phyloP scores from a whole-genome alignment of 1,140 invertebrate genomes.

The Eubasilissa regina region DNA sequence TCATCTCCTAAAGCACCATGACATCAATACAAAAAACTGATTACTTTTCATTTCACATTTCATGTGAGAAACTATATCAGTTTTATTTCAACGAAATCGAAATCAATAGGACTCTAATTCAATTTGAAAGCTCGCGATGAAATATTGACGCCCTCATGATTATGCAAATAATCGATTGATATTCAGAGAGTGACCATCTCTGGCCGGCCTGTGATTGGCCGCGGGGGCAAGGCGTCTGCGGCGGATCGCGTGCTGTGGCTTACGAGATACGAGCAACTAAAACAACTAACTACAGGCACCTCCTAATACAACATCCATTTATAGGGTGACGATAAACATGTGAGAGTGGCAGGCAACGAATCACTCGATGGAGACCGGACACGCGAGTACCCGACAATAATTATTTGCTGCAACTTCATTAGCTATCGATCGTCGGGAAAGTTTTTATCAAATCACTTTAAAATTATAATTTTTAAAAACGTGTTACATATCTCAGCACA shows the following conservation, averaged over 20 bases:
- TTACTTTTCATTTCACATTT: no score
- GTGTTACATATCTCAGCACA: no score
- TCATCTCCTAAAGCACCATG: no score
- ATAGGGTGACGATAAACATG: slow-evolving; percentile 31
- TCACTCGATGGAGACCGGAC: slow-evolving; percentile 24
- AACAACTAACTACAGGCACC: slow-evolving; percentile 7
- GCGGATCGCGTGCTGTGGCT: slow-evolving; percentile 27
- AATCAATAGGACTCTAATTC: slow-evolving; percentile 1
- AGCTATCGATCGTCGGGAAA: not conserved
- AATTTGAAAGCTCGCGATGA: slow-evolving; percentile 5
- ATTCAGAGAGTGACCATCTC: slow-evolving; percentile 35
- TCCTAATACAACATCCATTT: slow-evolving; percentile 21
- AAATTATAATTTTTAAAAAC: no score
- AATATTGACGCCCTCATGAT: slow-evolving; percentile 22
- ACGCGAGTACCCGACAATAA: not conserved
- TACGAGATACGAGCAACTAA: not conserved
- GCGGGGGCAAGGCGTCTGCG: slow-evolving; percentile 27
- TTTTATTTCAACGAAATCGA: not conserved
- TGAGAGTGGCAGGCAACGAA: slow-evolving; percentile 7
- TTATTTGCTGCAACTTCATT: not conserved
- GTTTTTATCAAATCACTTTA: no score
- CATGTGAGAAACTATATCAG: no score
- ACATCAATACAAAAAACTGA: no score
- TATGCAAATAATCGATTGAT: slow-evolving; percentile 51
- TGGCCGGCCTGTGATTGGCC: slow-evolving; percentile 4